Percentiles rank a stretch among this genome's conserved stretches.
phyloP scores from a whole-genome alignment of 2,113 vertebrate genomes.

The Terrapene triunguis region DNA sequence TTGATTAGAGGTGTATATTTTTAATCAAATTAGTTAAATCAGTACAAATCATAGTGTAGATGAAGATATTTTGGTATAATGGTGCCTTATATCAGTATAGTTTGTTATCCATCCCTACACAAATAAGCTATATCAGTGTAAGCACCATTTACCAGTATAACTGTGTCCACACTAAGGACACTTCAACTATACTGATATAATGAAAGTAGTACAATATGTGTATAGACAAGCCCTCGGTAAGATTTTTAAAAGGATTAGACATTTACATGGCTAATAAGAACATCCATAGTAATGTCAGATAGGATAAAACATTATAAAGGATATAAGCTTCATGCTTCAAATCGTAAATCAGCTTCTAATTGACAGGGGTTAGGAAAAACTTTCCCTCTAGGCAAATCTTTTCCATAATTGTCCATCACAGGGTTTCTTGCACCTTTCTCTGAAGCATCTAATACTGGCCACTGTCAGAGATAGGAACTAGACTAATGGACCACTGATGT shows the following conservation, averaged over 20 bases:
- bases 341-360: background rate
- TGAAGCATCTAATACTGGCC: background rate
- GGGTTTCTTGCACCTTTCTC: background rate
- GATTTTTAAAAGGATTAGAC: background rate
- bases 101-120: background rate
- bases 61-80: background rate
- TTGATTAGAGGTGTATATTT: background rate
- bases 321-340: background rate
- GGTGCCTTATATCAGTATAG: background rate
- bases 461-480: background rate
- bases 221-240: background rate
- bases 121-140: background rate
- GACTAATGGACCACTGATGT: background rate
- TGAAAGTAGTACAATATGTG: background rate
- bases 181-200: background rate
- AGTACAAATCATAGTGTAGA: background rate
- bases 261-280: background rate
- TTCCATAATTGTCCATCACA: background rate
- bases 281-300: background rate
- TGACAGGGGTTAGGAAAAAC: background rate
- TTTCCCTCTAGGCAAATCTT: background rate
- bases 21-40: background rate
- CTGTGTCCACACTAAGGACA: background rate
- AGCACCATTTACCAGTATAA: background rate
- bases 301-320: background rate